phyloP scores from a whole-genome alignment of 2,888 invertebrate species.

The Meloe dianella region DNA sequence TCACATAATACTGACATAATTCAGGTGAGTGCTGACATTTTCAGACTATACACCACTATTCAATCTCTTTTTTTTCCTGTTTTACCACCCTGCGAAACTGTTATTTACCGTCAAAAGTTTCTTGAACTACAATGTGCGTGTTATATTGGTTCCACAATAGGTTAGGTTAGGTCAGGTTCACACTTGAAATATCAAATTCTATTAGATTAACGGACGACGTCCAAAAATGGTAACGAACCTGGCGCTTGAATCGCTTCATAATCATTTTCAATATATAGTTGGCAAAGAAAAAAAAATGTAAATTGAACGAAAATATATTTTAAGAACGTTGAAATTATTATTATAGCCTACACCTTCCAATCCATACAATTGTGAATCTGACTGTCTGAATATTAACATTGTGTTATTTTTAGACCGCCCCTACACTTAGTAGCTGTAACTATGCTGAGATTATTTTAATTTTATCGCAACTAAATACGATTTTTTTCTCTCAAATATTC shows the following conservation, averaged over 20 bases:
- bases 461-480: constrained; percentile 54
- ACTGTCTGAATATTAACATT: constrained; percentile 28
- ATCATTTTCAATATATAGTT: constrained; percentile 27
- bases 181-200: neutral
- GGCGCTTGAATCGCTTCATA: constrained; percentile 23
- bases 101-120: neutral
- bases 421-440: constrained; percentile 53
- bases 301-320: constrained; percentile 44
- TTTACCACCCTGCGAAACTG: neutral
- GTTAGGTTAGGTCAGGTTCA: constrained; percentile 6
- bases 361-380: constrained; percentile 27
- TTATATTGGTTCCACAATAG: neutral
- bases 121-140: constrained; percentile 8
- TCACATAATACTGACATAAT: constrained; percentile 16
- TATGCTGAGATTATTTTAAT: constrained; percentile 56
- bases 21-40: constrained; percentile 26
- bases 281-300: constrained; percentile 35
- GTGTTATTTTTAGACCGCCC: constrained; percentile 53
- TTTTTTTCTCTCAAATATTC: constrained; percentile 47
- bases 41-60: neutral
- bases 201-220: neutral
- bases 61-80: neutral
- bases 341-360: constrained; percentile 35
- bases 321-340: constrained; percentile 39
- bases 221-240: constrained; percentile 19